Percentiles rank a stretch among this genome's conserved stretches.
Evolutionary conservation across 1,140 invertebrate species (phyloP).

Genomic region (Sipha flava): DNA sequence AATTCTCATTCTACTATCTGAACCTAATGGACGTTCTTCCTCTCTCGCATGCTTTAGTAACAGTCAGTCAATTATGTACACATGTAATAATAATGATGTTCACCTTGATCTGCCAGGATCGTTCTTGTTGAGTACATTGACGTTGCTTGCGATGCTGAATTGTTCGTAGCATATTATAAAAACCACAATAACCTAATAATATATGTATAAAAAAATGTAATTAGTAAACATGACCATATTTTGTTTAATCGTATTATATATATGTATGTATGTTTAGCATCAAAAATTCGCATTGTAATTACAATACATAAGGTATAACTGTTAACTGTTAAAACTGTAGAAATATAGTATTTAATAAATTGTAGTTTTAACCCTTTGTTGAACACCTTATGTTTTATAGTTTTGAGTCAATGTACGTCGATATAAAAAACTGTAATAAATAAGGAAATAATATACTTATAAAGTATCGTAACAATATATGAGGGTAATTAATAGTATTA

Average conservation of each 20-base stretch:
- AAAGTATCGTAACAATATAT: too few species aligned
- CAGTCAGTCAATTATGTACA: not conserved
- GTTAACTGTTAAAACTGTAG: not conserved
- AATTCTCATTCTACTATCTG: not conserved
- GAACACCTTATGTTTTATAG: not conserved
- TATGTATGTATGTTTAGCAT: not conserved
- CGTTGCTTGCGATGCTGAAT: not conserved
- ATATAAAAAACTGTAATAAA: not conserved
- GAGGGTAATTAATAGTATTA: too few species aligned
- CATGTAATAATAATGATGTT: constrained; percentile 13
- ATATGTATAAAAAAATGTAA: not conserved
- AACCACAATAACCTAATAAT: not conserved
- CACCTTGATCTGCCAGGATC: constrained; percentile 22
- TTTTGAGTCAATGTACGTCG: not conserved
- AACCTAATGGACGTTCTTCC: not conserved
- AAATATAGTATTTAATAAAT: not conserved
- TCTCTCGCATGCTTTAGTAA: not conserved
- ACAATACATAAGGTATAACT: too few species aligned
- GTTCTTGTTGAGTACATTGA: constrained; percentile 17
- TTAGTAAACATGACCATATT: not conserved
- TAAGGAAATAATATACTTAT: too few species aligned
- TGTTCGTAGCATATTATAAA: not conserved
- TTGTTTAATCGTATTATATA: not conserved
- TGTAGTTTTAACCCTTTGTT: too few species aligned
- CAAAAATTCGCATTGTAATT: not conserved